Conservation (phyloP, 2,797 vertebrate genomes). For the Nasua narica region DNA sequence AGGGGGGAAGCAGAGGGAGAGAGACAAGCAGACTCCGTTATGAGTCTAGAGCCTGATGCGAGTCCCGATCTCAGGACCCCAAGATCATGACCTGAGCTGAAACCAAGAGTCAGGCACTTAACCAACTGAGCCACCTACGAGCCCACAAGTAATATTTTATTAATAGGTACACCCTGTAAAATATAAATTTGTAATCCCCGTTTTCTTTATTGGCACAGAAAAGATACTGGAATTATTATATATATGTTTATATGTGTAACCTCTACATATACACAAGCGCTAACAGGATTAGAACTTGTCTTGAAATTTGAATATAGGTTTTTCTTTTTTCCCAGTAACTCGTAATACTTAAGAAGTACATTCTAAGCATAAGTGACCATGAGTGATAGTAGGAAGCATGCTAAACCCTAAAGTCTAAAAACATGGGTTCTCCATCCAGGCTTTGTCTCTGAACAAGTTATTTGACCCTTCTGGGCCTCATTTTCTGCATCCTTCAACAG, state of each 20-base stretch:
- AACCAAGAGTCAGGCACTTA: neutral
- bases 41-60: neutral
- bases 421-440: neutral
- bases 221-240: neutral
- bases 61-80: neutral
- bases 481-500: neutral
- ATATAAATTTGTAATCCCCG: neutral
- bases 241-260: neutral
- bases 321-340: neutral
- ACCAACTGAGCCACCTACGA: neutral
- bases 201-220: neutral
- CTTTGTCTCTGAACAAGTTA: neutral
- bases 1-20: neutral
- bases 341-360: neutral
- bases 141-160: neutral
- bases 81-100: neutral
- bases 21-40: neutral
- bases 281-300: slow-evolving; percentile 30
- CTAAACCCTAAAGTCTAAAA: neutral
- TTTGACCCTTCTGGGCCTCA: neutral
- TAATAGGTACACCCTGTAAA: neutral
- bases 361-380: neutral
- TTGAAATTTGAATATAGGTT: neutral
- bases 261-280: neutral
- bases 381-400: neutral